Conservation (phyloP, 2,113 vertebrate genomes). For the Diadophis punctatus region DNA sequence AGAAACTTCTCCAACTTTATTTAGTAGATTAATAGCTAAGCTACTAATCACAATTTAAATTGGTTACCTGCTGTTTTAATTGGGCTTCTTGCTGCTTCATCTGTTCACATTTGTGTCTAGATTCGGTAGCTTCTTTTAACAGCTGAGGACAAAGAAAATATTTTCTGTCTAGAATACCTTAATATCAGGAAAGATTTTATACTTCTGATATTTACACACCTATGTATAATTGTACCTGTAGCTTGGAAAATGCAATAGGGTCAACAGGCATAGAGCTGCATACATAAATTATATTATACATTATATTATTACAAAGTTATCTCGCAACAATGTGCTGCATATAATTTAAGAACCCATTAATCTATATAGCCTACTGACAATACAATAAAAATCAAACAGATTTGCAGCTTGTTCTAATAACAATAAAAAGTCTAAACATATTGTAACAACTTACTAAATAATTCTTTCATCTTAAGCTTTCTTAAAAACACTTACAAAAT, state of each 20-base stretch:
- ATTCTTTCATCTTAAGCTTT: neutral
- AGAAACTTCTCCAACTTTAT: neutral
- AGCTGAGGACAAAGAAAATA: slow-evolving; percentile 70
- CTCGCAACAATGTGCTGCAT: neutral
- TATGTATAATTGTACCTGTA: neutral
- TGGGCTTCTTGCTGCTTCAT: slow-evolving; percentile 97
- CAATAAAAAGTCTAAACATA: neutral
- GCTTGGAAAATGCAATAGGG: neutral
- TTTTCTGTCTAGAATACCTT: neutral
- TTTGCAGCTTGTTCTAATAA: neutral
- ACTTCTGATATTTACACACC: neutral
- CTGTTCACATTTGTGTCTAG: slow-evolving; percentile 92
- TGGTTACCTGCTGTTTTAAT: slow-evolving; percentile 90
- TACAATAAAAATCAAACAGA: neutral
- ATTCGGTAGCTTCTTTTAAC: slow-evolving; percentile 92
- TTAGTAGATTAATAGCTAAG: neutral
- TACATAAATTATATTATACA: neutral
- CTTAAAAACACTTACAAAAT: slow-evolving; percentile 83
- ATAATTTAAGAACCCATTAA: neutral
- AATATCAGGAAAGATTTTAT: neutral
- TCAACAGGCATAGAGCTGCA: neutral
- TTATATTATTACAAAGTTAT: neutral
- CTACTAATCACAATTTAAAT: neutral
- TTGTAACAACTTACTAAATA: neutral
- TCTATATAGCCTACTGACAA: neutral